phyloP scores from a whole-genome alignment of 2,113 vertebrate genomes.

The Ammodytes dubius region DNA sequence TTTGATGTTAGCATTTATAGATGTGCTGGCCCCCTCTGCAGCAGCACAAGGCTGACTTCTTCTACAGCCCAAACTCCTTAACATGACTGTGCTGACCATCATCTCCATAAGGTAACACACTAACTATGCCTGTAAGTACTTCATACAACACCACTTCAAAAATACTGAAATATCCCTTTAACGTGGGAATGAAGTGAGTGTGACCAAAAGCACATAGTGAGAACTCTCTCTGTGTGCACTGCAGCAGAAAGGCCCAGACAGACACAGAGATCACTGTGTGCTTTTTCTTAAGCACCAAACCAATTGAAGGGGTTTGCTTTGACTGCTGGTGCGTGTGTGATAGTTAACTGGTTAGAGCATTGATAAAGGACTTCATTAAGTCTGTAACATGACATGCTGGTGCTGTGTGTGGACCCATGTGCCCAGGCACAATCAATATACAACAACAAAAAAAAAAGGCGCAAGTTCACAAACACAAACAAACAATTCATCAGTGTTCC shows the following conservation, averaged over 20 bases:
- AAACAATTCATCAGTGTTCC: conserved; percentile 35
- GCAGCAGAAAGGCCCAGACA: conserved; percentile 15
- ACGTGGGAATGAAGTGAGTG: background rate
- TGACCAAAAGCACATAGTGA: background rate
- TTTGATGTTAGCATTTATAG: no score
- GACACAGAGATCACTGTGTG: background rate
- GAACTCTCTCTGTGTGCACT: background rate
- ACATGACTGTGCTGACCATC: no score
- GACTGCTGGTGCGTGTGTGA: conserved; percentile 13
- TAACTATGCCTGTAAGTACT: no score
- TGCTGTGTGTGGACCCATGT: conserved; percentile 29
- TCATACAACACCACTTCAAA: no score
- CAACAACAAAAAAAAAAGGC: conserved; percentile 66
- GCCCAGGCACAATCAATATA: conserved; percentile 57
- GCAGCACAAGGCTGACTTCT: no score
- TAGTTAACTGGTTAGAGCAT: conserved; percentile 47
- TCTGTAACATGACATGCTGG: conserved; percentile 27
- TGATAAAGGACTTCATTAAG: conserved; percentile 52
- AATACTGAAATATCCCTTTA: background rate
- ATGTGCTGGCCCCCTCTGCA: no score
- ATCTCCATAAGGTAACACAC: no score
- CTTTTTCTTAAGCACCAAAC: conserved; percentile 14
- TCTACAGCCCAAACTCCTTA: no score
- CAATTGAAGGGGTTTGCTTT: conserved; percentile 23
- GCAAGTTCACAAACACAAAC: conserved; percentile 45